phyloP scores from a whole-genome alignment of 2,797 vertebrate species.

The Caiman crocodilus region DNA sequence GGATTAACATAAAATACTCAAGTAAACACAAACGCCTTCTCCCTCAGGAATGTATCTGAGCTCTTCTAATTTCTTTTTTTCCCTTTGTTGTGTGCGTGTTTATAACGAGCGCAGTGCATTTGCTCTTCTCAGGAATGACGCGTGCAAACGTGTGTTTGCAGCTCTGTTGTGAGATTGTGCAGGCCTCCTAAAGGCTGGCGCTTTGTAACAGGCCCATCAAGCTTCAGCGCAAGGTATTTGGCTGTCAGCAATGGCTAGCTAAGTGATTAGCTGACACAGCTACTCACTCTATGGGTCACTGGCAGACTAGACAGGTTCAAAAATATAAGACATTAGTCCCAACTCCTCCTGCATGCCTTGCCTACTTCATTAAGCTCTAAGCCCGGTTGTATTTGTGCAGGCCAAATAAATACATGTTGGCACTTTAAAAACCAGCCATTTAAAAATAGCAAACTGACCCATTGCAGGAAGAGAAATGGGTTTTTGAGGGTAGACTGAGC shows the following conservation, averaged over 20 bases:
- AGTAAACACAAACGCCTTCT: conserved; percentile 59
- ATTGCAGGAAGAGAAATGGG: background rate
- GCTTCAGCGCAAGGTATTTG: conserved; percentile 71
- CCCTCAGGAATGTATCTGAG: conserved; percentile 50
- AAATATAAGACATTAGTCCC: conserved; percentile 75
- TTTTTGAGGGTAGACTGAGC: background rate
- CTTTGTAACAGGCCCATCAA: conserved; percentile 36
- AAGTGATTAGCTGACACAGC: conserved; percentile 78
- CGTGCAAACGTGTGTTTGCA: background rate
- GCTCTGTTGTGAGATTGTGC: background rate
- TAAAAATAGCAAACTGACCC: conserved; percentile 29
- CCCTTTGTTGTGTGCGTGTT: background rate
- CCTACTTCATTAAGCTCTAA: conserved; percentile 64
- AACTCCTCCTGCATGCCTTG: conserved; percentile 70
- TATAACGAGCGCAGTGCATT: background rate
- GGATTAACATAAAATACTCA: conserved; percentile 58
- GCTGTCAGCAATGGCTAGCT: conserved; percentile 76
- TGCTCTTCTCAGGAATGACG: background rate
- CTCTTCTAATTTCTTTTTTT: background rate
- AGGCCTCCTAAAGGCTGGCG: background rate
- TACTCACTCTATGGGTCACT: conserved; percentile 78
- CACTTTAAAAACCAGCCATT: conserved; percentile 47
- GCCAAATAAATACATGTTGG: conserved; percentile 50
- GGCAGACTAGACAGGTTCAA: conserved; percentile 80
- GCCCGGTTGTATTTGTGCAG: conserved; percentile 21